Evolutionary conservation across 2,797 vertebrate genomes (phyloP), one percentile per base, ranked within the genome.

Genomic region (Lemur catta): DNA sequence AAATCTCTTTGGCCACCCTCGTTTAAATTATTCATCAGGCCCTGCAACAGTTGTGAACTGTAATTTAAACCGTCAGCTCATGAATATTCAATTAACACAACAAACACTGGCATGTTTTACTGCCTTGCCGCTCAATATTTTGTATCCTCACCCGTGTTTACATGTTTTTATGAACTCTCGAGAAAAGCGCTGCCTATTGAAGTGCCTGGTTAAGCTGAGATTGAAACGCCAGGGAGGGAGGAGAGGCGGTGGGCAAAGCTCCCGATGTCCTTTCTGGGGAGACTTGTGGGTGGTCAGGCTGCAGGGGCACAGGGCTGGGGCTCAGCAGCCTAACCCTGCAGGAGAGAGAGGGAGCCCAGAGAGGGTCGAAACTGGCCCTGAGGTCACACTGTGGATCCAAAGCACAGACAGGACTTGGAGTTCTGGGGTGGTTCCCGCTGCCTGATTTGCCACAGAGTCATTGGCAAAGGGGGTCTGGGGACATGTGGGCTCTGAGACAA

Each of bases 1-100:
- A 99, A 99, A 99, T 98, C 98, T 98, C 98, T 98, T 98, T 98
- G 99, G 99, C 99, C 98, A 98, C 98, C 99, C 98, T 99, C 98
- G 97, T 99, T 99, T 99, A 99, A 99, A 99, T 99, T 99, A 99
- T 99, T 99, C 99, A 99, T 99, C 98, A 99, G 99, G 98, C 98
- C 98, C 98, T 99, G 99, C 98, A 99, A 99, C 99, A 99, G 99
- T 99, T 98, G 99, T 99, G 99, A 99, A 99, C 99, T 99, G 99
- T 99, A 99, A 99, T 99, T 99, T 99, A 99, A 99, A 99, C 99
- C 99, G 99, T 99, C 96, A 57, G 98, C 95, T 99, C 98, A 99
- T 99, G 99, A 99, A 99, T 99, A 99, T 99, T 99, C 99, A 99
- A 99, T 99, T 97, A 96, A 89, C 95, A 98, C 98, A 99, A 99